Conservation (phyloP, 2,797 vertebrate genomes). For the Coccyzus lansbergi region DNA sequence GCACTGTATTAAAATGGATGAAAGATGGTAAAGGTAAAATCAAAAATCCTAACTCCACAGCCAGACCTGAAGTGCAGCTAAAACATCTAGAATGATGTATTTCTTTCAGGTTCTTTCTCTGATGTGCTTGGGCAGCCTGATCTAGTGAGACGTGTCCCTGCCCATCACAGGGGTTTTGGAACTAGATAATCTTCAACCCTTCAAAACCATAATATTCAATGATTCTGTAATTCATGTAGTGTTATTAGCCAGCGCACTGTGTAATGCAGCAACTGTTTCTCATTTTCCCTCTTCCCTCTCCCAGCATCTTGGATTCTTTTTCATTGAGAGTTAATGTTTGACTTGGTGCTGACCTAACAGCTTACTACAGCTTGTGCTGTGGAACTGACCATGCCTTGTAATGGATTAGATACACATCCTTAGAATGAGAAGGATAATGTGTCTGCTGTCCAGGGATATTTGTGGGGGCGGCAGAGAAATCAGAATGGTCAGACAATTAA, state of each 20-base stretch:
- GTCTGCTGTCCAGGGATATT: slow-evolving; percentile 19
- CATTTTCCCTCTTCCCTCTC: not conserved
- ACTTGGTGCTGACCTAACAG: slow-evolving; percentile 26
- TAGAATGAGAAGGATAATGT: slow-evolving; percentile 1
- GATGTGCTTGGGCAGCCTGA: not conserved
- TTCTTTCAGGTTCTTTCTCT: not conserved
- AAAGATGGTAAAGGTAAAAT: not conserved
- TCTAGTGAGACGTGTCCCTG: no score
- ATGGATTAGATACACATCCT: slow-evolving; percentile 14
- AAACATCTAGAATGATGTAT: not conserved
- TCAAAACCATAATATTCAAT: no score
- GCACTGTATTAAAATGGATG: not conserved
- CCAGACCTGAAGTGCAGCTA: not conserved
- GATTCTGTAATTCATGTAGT: not conserved
- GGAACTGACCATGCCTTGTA: not conserved
- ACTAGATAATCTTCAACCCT: no score
- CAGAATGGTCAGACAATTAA: not conserved
- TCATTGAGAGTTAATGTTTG: slow-evolving; percentile 15
- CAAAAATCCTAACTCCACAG: not conserved
- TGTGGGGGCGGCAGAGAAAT: slow-evolving; percentile 30
- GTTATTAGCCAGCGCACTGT: not conserved
- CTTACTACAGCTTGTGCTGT: slow-evolving; percentile 19
- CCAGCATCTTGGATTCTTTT: not conserved
- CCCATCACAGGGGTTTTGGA: no score
- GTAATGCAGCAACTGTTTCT: slow-evolving; percentile 7